Evolutionary conservation across 2,888 invertebrate species (phyloP), one percentile per base, ranked within the genome.

Genomic region (Antheraea yamamai): DNA sequence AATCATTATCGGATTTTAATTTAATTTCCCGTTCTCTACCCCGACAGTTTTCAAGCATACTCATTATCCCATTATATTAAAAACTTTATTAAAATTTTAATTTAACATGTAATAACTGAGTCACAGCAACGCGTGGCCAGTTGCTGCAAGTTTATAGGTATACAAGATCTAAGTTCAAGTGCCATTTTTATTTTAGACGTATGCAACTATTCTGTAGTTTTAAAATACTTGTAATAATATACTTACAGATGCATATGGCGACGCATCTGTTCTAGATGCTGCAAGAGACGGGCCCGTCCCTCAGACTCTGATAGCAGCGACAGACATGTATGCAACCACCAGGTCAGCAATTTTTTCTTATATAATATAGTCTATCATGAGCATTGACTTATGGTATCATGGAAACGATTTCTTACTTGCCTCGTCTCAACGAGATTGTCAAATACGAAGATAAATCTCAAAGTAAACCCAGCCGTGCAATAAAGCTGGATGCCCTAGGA

Each of bases 191-290:
- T 18, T 52, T 52, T 14, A 18, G 52, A 2, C 14, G 4, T 18
- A 18, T 18, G 2, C 52, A 18, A 6, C 0, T 2, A 20, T 55
- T 18, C 3, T 55, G 20, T 0, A 55, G 1, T 4, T 23, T 12
- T 61, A 3, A 61, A 61, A 23, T 61, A 61, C 10, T 23, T 1
- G 23, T 61, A 61, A 12, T 12, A 61, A 66, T 30, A 58, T 7
- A 64, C 30, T 72, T 76, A 20, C 96, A 97, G 93, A 88, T 97
- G 89, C 95, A 96, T 82, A 91, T 97, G 89, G 90, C 97, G 88
- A 93, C 97, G 84, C 88, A 97, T 87, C 95, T 97, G 88, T 87
- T 97, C 87, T 88, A 95, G 81, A 87, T 97, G 84, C 93, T 97
- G 92, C 83, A 88, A 85, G 80, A 91, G 89, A 75, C 82, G 88